These are phyloP conservation scores for Melanargia galathea DNA, from an alignment of 2,888 invertebrate genomes.

Conservation along the genomic window DNA sequence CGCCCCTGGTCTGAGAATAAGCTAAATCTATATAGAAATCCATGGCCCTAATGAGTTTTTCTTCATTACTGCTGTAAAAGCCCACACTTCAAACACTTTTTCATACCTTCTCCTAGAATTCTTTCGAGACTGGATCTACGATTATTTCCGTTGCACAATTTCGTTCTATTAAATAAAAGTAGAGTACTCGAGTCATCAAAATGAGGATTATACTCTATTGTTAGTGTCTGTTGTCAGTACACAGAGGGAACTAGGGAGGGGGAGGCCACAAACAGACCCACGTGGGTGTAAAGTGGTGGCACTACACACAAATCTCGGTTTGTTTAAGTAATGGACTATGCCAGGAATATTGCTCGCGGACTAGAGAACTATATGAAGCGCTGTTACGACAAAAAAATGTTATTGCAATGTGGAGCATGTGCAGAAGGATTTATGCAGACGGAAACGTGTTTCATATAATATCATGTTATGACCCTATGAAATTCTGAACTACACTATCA, in stretches of 20 bases:
- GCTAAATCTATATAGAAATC: no score
- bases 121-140: no score
- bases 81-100: no score
- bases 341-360: constrained; percentile 58
- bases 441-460: neutral
- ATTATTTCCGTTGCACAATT: constrained; percentile 3
- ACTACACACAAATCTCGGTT: constrained; percentile 65
- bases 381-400: neutral
- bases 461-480: no score
- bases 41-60: no score
- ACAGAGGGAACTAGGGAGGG: constrained; percentile 27
- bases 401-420: neutral
- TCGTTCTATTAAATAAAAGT: constrained; percentile 8
- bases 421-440: no score
- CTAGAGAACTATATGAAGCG: constrained; percentile 47
- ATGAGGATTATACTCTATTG: constrained; percentile 15
- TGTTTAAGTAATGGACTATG: constrained; percentile 80
- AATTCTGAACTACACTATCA: no score
- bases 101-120: no score
- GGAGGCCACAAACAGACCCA: constrained; percentile 57
- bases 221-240: constrained; percentile 38
- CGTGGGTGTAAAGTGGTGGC: constrained; percentile 73
- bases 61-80: no score
- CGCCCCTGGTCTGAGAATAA: no score
- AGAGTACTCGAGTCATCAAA: constrained; percentile 11